phyloP scores from a whole-genome alignment of 2,797 vertebrate genomes.

The Silurus aristotelis region DNA sequence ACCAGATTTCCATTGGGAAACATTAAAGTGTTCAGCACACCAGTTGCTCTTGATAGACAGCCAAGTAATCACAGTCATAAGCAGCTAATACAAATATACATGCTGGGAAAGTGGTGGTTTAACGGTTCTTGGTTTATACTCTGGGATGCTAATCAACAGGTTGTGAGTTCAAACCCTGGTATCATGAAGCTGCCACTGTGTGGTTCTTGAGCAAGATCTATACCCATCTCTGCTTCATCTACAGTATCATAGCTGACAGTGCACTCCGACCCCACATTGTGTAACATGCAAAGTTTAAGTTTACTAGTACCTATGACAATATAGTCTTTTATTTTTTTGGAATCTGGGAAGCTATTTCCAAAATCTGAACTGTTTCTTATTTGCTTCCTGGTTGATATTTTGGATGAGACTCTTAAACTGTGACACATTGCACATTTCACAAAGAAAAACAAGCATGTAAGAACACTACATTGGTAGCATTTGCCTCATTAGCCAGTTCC shows the following conservation, averaged over 20 bases:
- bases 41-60: slow-evolving; percentile 1
- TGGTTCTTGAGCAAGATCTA: neutral
- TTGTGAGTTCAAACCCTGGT: slow-evolving; percentile 5
- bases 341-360: neutral
- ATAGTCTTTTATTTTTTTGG: neutral
- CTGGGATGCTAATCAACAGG: neutral
- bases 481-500: neutral
- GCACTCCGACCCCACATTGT: neutral
- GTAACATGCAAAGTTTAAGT: neutral
- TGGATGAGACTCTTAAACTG: neutral
- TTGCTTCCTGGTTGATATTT: neutral
- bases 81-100: neutral
- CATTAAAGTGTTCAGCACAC: neutral
- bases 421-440: neutral
- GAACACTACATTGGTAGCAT: neutral
- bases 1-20: too few species aligned
- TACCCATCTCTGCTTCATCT: neutral
- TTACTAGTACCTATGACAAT: neutral
- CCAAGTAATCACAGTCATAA: too few species aligned
- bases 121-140: neutral
- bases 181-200: neutral
- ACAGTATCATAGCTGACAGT: neutral
- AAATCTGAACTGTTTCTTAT: neutral
- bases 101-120: neutral
- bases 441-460: neutral